Evolutionary conservation across 92 coral and sea anemone genomes (phyloP), one percentile per base, ranked within the genome.

Genomic region (Palythoa grandis): DNA sequence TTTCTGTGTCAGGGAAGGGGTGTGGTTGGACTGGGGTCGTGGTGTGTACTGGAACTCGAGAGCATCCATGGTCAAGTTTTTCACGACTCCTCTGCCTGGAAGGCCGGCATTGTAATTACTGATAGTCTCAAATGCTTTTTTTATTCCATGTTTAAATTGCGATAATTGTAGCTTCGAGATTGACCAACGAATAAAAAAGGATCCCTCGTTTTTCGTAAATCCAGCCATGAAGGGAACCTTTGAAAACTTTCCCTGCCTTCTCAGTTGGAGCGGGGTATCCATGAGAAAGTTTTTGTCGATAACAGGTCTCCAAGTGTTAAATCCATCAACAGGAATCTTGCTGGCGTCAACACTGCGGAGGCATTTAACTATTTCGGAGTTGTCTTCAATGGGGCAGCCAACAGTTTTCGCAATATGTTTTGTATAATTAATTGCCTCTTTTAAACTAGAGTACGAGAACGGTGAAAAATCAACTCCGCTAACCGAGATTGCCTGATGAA

Each of bases 21-120:
- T 56, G 72, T 86, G 47, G 85, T 25, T 72, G 77, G 19, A 47
- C 71, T 61, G 87, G 7, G 92, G 87, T 82, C 92, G 79, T 17
- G 92, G 90, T 29, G 92, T 90, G 87, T 90, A 90, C 83, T 85
- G 74, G 65, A 90, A 90, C 61, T 90, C 68, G 13, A 90, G n/a
- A 17, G 92, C 87, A n/a, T 82, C 90, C 11, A 43, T 63, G 13
- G 86, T 54, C 20, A 90, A 80, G 38, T 74, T 71, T 7, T 77
- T 77, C 82, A 77, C 50, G 6, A 75, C 70, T 9, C 70, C 70
- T 22, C 19, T 65, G 11, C 71, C 76, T 20, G 76, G 71, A 73
- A 88, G 58, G 0, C 85, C 88, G 9, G 77, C n/a, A 25, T 82
- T 24, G 61, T 19, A 83, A 7, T 22, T 19, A 13, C 19, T 12